Conservation (phyloP, 2,113 vertebrate species). For the Tyrannus savana region DNA sequence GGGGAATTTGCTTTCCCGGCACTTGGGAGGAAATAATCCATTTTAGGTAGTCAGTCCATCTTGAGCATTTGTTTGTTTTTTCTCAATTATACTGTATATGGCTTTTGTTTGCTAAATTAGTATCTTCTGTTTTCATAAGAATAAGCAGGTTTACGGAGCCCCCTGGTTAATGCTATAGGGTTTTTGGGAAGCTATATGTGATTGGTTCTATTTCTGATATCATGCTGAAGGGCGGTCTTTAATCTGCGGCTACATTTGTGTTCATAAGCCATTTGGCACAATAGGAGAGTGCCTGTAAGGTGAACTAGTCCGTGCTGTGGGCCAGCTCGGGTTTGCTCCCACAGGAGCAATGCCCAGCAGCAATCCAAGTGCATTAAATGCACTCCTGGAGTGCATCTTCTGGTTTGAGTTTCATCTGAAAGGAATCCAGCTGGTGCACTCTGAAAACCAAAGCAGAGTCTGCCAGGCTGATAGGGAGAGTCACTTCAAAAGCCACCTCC, state of each 20-base stretch:
- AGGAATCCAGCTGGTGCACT: slow-evolving; percentile 7
- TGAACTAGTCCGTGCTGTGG: background rate
- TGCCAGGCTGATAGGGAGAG: background rate
- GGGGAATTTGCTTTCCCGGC: background rate
- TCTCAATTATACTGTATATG: background rate
- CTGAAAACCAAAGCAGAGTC: background rate
- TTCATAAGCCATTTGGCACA: background rate
- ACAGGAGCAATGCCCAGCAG: rapidly evolving
- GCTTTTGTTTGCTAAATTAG: background rate
- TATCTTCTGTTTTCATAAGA: background rate
- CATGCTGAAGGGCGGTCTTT: background rate
- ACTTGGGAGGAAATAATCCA: background rate
- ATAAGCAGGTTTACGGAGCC: background rate
- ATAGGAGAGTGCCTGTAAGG: background rate
- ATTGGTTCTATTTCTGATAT: background rate
- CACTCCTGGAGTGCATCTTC: background rate
- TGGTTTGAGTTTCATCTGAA: background rate
- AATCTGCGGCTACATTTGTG: background rate
- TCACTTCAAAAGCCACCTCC: background rate
- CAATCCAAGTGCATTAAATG: background rate
- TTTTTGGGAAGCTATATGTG: background rate
- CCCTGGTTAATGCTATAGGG: background rate
- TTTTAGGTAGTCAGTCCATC: background rate
- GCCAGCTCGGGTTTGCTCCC: background rate
- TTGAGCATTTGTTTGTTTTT: background rate